Evolutionary conservation across 2,888 invertebrate genomes (phyloP).

Genomic region (Scaeva pyrastri): DNA sequence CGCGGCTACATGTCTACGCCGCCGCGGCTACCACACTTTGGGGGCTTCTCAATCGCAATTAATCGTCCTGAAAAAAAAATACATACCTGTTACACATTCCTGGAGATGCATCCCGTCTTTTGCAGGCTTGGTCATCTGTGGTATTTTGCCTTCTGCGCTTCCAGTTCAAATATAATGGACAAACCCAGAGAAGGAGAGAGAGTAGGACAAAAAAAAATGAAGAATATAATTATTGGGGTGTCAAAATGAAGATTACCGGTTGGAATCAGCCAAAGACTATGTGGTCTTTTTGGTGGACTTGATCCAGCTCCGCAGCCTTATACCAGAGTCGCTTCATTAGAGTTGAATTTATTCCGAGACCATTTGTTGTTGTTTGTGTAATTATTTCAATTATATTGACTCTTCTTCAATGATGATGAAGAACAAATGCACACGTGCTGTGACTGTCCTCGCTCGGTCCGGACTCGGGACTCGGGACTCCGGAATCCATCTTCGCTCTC

Average conservation of each 20-base stretch:
- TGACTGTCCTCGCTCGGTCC: background rate
- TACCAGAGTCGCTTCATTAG: slow-evolving; percentile 53
- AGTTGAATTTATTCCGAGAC: slow-evolving; percentile 56
- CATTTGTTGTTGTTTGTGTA: slow-evolving; percentile 43
- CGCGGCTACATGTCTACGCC: slow-evolving; percentile 51
- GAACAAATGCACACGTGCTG: slow-evolving; percentile 38
- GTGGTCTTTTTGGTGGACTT: slow-evolving; percentile 28
- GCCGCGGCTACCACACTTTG: slow-evolving; percentile 57
- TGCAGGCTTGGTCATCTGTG: slow-evolving; percentile 17
- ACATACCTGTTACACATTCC: slow-evolving; percentile 74
- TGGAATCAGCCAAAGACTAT: slow-evolving; percentile 42
- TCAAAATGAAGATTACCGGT: slow-evolving; percentile 68
- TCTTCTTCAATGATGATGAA: slow-evolving; percentile 40
- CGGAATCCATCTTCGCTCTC: slow-evolving; percentile 44
- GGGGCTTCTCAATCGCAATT: slow-evolving; percentile 68
- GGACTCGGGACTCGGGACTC: too few relatives aligned
- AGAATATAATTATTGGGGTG: slow-evolving; percentile 71
- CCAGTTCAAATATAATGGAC: slow-evolving; percentile 55
- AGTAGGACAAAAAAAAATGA: background rate
- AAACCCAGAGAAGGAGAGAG: too few relatives aligned
- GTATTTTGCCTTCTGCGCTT: background rate
- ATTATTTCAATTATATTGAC: slow-evolving; percentile 74
- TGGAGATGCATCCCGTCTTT: slow-evolving; percentile 36
- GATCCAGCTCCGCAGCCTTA: background rate
- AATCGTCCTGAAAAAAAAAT: slow-evolving; percentile 58